Evolutionary conservation across 1,140 invertebrate species (phyloP).

Genomic region (Orussus abietinus): DNA sequence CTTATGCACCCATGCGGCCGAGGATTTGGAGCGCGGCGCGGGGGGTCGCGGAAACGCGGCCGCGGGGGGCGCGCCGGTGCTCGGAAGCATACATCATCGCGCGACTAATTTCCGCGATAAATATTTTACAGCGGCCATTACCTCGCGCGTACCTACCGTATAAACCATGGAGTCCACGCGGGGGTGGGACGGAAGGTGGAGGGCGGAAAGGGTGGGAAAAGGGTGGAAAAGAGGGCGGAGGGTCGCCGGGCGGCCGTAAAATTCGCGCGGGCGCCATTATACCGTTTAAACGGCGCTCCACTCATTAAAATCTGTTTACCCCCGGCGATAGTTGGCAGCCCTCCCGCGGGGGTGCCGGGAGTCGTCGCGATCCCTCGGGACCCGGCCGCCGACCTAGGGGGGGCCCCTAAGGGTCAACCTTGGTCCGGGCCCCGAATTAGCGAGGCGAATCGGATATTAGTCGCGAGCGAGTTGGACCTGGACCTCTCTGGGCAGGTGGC

Average conservation of each 20-base stretch:
- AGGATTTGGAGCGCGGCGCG: not conserved
- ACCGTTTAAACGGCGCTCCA: constrained; percentile 28
- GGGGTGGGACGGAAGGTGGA: not conserved
- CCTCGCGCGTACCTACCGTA: not conserved
- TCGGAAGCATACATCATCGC: not conserved
- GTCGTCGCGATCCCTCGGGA: not conserved
- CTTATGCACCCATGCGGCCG: too few relatives aligned
- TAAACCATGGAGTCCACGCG: not conserved
- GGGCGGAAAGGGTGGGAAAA: not conserved
- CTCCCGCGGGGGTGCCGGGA: not conserved
- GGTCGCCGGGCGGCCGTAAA: constrained; percentile 14
- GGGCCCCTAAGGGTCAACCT: too few relatives aligned
- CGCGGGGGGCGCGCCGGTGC: not conserved
- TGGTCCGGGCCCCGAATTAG: too few relatives aligned
- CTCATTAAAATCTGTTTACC: constrained; percentile 41
- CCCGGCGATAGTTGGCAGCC: constrained; percentile 9
- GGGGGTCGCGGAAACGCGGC: not conserved
- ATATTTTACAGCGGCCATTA: constrained; percentile 10
- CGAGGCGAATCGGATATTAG: constrained; percentile 34
- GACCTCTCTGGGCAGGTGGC: constrained; percentile 29
- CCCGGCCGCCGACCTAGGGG: not conserved
- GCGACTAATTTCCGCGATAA: constrained; percentile 6
- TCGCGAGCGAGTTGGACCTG: constrained; percentile 26
- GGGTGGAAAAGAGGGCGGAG: not conserved
- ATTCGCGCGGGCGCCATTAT: constrained; percentile 30